A percentile compares a stretch with the other conserved stretches of the same genome.
Evolutionary conservation across 2,888 invertebrate genomes (phyloP).

Genomic region (Autographa pulchrina): DNA sequence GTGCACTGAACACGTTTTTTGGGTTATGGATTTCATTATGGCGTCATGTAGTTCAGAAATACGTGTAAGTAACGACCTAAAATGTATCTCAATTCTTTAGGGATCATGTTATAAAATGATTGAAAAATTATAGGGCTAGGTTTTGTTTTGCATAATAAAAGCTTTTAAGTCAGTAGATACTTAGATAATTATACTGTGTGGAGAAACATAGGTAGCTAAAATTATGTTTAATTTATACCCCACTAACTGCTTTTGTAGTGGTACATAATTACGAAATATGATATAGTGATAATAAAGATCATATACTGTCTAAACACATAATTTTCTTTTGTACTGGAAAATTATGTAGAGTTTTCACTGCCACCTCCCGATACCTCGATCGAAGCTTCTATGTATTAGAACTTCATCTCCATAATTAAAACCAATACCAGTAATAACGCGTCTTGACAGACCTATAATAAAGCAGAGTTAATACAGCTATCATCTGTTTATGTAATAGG

Average conservation of each 20-base stretch:
- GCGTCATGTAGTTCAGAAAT: constrained; percentile 51
- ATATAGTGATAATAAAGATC: background rate
- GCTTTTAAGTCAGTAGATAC: constrained; percentile 20
- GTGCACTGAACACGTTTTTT: constrained; percentile 62
- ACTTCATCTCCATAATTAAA: constrained; percentile 45
- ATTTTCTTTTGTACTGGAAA: background rate
- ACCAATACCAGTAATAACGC: constrained; percentile 34
- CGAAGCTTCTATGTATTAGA: constrained; percentile 8
- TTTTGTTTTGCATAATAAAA: constrained; percentile 24
- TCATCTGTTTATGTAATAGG: constrained; percentile 46
- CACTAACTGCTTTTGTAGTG: background rate
- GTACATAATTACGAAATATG: background rate
- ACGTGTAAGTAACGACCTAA: constrained; percentile 26
- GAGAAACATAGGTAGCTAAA: background rate
- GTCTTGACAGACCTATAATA: constrained; percentile 41
- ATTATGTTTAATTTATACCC: background rate
- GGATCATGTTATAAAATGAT: constrained; percentile 45
- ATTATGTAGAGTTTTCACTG: background rate
- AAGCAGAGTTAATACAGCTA: constrained; percentile 50
- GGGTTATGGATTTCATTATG: constrained; percentile 47
- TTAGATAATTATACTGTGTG: background rate
- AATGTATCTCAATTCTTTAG: constrained; percentile 30
- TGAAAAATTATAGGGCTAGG: constrained; percentile 43
- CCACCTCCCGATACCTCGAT: background rate
- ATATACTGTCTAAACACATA: background rate